phyloP scores from a whole-genome alignment of 2,113 vertebrate genomes.

The Ariopsis seemanni region DNA sequence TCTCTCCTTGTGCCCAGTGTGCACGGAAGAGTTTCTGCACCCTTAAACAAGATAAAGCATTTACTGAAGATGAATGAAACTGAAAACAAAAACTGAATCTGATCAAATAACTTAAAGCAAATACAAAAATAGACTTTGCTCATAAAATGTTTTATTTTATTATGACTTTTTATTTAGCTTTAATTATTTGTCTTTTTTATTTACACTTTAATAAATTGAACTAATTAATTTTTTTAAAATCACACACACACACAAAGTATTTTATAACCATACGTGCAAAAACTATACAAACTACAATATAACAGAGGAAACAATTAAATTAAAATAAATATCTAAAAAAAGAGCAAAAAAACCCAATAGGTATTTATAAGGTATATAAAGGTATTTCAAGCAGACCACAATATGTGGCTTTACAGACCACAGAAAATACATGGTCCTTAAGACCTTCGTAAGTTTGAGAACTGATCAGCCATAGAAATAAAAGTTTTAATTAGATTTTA shows the following conservation, averaged over 20 bases:
- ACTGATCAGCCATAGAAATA: background rate
- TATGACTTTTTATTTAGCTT: background rate
- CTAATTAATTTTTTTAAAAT: no score
- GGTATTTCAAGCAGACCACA: background rate
- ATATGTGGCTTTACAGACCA: background rate
- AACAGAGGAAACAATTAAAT: background rate
- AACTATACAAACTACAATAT: background rate
- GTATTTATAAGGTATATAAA: background rate
- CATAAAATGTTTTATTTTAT: background rate
- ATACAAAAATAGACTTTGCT: background rate
- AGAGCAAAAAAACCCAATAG: background rate
- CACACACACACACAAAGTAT: no score
- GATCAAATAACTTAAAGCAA: background rate
- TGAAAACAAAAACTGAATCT: background rate
- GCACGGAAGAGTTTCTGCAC: background rate
- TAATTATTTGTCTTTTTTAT: background rate
- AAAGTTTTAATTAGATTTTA: background rate
- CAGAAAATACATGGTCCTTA: background rate
- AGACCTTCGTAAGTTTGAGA: background rate
- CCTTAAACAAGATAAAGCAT: background rate
- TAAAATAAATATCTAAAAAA: background rate
- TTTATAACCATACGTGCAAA: background rate
- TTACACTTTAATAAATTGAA: background rate
- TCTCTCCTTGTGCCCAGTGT: background rate
- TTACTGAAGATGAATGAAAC: background rate